These are phyloP conservation scores for Emydura subglobosa DNA, from an alignment of 2,113 vertebrate genomes.

Conservation along the genomic window DNA sequence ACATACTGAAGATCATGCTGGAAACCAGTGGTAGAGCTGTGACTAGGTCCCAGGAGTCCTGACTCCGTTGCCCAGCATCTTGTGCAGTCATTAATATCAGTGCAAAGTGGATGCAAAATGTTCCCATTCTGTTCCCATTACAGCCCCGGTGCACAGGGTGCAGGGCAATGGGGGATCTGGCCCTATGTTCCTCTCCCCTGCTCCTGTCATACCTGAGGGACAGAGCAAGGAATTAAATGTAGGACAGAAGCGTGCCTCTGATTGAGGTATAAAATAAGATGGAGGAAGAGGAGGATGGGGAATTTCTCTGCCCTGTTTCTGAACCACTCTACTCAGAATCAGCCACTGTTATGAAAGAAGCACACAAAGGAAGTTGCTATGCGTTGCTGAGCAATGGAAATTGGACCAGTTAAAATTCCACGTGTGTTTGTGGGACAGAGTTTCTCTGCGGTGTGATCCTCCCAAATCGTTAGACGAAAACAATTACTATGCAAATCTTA, in stretches of 20 bases:
- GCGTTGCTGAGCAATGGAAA: neutral
- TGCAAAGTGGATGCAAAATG: neutral
- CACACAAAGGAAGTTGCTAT: neutral
- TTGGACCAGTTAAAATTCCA: rapidly evolving
- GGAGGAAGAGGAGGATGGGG: neutral
- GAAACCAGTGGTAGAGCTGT: neutral
- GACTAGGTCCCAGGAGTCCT: neutral
- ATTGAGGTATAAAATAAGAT: neutral
- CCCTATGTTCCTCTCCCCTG: rapidly evolving
- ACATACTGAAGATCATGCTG: neutral
- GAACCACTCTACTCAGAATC: neutral
- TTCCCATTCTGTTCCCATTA: neutral
- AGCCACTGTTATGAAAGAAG: too few relatives aligned
- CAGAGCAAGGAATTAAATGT: neutral
- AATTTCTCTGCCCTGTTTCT: neutral
- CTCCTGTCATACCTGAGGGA: neutral
- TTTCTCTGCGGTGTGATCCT: slow-evolving; percentile 42
- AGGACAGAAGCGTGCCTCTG: neutral
- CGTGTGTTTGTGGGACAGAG: rapidly evolving
- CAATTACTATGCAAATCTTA: slow-evolving; percentile 73
- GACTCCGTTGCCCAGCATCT: neutral
- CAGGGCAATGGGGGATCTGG: neutral
- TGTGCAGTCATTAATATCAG: neutral
- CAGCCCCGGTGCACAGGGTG: neutral
- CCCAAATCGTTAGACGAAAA: slow-evolving; percentile 60